Evolutionary conservation across 2,888 invertebrate genomes (phyloP).

Genomic region (Dendrolimus pini): DNA sequence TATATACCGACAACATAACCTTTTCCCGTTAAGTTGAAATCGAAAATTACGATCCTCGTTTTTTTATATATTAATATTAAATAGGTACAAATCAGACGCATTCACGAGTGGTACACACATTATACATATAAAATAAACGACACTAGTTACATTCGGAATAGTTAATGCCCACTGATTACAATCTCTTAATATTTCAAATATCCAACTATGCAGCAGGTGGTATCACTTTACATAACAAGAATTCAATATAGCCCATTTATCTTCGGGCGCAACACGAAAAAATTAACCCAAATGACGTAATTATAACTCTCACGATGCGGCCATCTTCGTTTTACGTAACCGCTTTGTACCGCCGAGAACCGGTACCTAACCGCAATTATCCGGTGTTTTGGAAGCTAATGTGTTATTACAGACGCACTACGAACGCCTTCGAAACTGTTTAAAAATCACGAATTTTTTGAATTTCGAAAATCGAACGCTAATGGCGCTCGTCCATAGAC

Average conservation of each 20-base stretch:
- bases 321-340: background rate
- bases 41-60: too few species aligned
- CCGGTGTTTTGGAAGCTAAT: conserved; percentile 4
- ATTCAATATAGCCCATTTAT: background rate
- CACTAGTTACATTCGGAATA: background rate
- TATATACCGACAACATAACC: too few species aligned
- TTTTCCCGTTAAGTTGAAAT: too few species aligned
- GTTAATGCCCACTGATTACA: background rate
- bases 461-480: background rate
- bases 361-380: conserved; percentile 4
- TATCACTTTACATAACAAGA: background rate
- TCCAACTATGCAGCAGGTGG: background rate
- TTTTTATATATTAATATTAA: too few species aligned
- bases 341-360: background rate
- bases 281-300: background rate
- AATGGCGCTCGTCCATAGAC: too few species aligned
- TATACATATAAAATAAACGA: background rate
- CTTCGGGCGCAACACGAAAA: background rate
- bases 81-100: too few species aligned
- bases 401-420: conserved; percentile 6
- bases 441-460: background rate
- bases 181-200: background rate
- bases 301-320: background rate
- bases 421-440: background rate
- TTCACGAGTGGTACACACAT: too few species aligned